Evolutionary conservation across 1,140 invertebrate species (phyloP), one percentile per base, ranked within the genome.

Genomic region (Hypsibius dujardini): DNA sequence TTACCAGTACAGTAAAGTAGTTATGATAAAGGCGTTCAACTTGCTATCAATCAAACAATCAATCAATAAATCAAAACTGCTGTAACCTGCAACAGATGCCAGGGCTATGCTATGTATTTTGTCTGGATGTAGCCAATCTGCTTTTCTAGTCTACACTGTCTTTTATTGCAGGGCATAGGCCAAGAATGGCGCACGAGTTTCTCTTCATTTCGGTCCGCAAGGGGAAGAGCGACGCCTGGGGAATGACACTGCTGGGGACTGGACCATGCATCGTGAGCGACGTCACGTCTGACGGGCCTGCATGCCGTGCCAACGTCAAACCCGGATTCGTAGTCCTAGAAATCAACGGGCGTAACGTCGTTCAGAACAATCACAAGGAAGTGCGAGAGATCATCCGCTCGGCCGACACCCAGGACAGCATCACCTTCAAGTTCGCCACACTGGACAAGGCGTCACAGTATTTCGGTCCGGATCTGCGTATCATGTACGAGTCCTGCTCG

Each of bases 251-350:
- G 45, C 42, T 67, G 62, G 62, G 62, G 3, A 67, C 3, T 42
- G 62, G 62, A 14, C 62, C 62, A 14, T 67, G 62, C 42, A 67
- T 67, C 62, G 62, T 67, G 3, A 14, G 12, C 7, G 62, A 67
- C 62, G 62, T 67, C 42, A 3, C 42, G 3, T 12, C 42, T 3
- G 42, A 67, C 42, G 62, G 62, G 3, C 7, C 62, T 3, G 62
- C 62, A 3, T 12, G 3, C 42, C 7, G 3, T 12, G 42, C 7
- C 45, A 42, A 42, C 62, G 62, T 67, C 62, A 12, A 42, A 3
- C 62, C 62, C 62, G 62, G 62, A 3, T 67, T 67, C 7, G 62
- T 67, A 3, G 62, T 67, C 62, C 62, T 67, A 42, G 62, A 67
- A 42, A 42, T 67, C 42, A 42, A 42, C 3, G 62, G 62, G 62